Conservation (phyloP, 2,888 invertebrate species). For the Dendrolimus houi region DNA sequence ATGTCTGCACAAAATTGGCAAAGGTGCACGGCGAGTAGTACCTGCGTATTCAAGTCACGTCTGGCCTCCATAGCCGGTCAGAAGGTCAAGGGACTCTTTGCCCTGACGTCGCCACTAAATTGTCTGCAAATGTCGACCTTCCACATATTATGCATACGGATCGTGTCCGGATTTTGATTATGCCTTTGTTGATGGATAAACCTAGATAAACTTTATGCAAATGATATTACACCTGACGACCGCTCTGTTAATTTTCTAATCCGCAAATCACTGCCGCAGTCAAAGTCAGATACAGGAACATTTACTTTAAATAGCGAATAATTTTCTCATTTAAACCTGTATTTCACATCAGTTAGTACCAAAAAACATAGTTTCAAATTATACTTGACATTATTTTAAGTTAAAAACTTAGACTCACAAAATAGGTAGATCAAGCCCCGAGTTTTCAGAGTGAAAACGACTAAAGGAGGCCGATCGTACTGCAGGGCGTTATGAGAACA, state of each 20-base stretch:
- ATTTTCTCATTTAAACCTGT: no score
- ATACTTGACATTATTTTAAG: no score
- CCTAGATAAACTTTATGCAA: not conserved
- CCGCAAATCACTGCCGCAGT: not conserved
- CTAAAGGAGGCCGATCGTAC: no score
- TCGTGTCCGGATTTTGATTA: conserved; percentile 27
- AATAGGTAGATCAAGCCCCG: no score
- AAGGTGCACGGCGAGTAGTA: not conserved
- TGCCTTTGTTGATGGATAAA: conserved; percentile 12
- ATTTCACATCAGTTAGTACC: no score
- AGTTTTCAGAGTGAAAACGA: no score
- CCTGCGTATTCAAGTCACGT: conserved; percentile 36
- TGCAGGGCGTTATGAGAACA: no score
- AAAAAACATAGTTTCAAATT: no score
- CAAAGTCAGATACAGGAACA: no score
- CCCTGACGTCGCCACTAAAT: conserved; percentile 36
- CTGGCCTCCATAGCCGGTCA: conserved; percentile 22
- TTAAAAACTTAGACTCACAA: no score
- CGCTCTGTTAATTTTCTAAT: not conserved
- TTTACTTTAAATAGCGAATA: no score
- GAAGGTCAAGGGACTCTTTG: conserved; percentile 38
- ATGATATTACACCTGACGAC: not conserved
- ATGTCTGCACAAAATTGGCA: not conserved
- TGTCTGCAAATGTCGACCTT: conserved; percentile 30
- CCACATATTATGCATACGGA: conserved; percentile 32